These are phyloP conservation scores for Pegoplata infirma DNA, from an alignment of 2,888 invertebrate genomes.

Conservation along the genomic window DNA sequence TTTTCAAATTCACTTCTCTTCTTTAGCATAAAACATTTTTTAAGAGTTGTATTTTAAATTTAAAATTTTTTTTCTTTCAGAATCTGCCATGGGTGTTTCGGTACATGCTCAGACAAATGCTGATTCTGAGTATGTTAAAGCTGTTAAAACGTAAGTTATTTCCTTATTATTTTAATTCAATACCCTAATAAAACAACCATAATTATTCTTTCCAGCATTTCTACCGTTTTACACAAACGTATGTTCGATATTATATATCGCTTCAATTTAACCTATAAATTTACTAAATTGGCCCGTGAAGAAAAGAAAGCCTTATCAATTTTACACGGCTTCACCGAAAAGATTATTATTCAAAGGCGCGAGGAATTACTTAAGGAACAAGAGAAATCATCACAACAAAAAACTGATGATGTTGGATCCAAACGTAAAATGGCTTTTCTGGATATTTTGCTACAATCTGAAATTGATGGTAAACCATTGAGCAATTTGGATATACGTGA, in stretches of 20 bases:
- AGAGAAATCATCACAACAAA: neutral
- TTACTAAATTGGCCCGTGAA: constrained; percentile 81
- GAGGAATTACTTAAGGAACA: constrained; percentile 72
- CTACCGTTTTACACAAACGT: constrained; percentile 75
- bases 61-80: constrained; percentile 78
- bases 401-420: constrained; percentile 78
- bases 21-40: too few relatives aligned
- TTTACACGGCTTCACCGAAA: constrained; percentile 80
- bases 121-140: constrained; percentile 85
- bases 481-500: constrained; percentile 82
- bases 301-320: constrained; percentile 79
- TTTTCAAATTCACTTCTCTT: too few relatives aligned
- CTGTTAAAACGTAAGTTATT: constrained; percentile 83
- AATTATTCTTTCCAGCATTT: constrained; percentile 67
- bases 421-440: constrained; percentile 84
- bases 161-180: too few relatives aligned
- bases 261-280: constrained; percentile 76
- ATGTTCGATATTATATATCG: constrained; percentile 77
- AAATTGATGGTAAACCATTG: constrained; percentile 81
- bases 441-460: constrained; percentile 82
- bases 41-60: too few relatives aligned
- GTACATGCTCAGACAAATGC: constrained; percentile 85
- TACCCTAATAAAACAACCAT: too few relatives aligned
- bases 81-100: constrained; percentile 90
- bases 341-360: constrained; percentile 79